These are phyloP conservation scores for Leptosomus discolor DNA, from an alignment of 2,113 vertebrate species.

Conservation along the genomic window DNA sequence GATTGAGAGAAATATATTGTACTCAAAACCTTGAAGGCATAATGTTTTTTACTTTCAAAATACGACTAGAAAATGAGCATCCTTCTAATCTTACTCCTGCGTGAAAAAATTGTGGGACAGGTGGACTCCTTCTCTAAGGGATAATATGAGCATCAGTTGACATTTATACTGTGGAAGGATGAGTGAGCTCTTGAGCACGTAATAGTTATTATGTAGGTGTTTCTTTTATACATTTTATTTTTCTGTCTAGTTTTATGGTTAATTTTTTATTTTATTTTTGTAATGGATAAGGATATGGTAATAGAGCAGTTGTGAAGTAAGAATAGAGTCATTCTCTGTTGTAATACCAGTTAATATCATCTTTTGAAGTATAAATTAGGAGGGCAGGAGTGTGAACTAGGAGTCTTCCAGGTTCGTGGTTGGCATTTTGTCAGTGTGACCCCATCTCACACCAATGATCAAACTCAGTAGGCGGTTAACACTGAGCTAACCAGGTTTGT, in stretches of 20 bases:
- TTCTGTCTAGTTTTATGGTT: background rate
- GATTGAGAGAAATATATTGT: background rate
- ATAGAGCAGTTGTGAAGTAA: background rate
- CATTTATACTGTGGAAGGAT: background rate
- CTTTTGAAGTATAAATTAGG: conserved; percentile 38
- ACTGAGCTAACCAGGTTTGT: background rate
- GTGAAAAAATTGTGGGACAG: background rate
- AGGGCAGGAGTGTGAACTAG: background rate
- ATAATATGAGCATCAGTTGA: background rate
- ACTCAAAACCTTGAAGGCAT: background rate
- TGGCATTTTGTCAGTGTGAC: background rate
- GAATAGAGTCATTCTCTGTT: background rate
- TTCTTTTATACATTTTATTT: background rate
- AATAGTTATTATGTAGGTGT: background rate
- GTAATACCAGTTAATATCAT: background rate
- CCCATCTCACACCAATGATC: background rate
- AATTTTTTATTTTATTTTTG: background rate
- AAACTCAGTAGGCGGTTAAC: background rate
- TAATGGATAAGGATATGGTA: background rate
- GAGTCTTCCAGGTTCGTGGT: background rate
- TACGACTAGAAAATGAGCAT: background rate
- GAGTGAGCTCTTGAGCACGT: background rate
- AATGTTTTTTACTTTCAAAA: background rate
- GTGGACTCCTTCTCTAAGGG: background rate
- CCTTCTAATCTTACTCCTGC: background rate